These are phyloP conservation scores for Batillaria attramentaria DNA, from an alignment of 1,140 invertebrate genomes.

Conservation along the genomic window DNA sequence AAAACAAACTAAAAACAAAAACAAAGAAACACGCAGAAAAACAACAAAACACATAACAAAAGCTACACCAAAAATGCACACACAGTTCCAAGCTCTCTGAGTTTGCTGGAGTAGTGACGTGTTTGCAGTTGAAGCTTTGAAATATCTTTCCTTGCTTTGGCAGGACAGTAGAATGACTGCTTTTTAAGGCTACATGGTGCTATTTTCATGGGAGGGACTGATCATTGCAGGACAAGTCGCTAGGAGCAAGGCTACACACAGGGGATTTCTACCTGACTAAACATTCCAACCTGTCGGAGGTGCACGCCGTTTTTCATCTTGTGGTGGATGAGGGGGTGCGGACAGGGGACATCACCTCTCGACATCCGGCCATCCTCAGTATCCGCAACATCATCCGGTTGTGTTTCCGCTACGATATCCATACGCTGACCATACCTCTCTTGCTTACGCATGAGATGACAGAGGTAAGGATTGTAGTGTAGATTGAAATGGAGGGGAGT, in stretches of 20 bases:
- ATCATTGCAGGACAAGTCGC: conserved; percentile 54
- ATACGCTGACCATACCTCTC: conserved; percentile 92
- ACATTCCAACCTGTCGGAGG: conserved; percentile 95
- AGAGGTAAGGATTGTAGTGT: no score
- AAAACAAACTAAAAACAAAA: no score
- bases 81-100: no score
- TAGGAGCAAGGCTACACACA: conserved; percentile 73
- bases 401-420: conserved; percentile 93
- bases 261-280: conserved; percentile 96
- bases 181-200: background rate
- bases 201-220: background rate
- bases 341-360: conserved; percentile 91
- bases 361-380: conserved; percentile 95
- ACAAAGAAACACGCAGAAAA: no score
- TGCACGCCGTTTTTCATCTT: conserved; percentile 96
- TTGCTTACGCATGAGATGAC: conserved; percentile 93
- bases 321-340: conserved; percentile 76
- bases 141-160: no score
- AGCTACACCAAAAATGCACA: no score
- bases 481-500: no score
- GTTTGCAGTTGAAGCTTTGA: no score
- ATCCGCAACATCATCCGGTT: conserved; percentile 95
- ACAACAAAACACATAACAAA: no score
- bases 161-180: no score
- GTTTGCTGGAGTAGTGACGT: no score